Base-by-base conservation (phyloP, 2,888 invertebrate species). In the Gnatocerus cornutus region DNA sequence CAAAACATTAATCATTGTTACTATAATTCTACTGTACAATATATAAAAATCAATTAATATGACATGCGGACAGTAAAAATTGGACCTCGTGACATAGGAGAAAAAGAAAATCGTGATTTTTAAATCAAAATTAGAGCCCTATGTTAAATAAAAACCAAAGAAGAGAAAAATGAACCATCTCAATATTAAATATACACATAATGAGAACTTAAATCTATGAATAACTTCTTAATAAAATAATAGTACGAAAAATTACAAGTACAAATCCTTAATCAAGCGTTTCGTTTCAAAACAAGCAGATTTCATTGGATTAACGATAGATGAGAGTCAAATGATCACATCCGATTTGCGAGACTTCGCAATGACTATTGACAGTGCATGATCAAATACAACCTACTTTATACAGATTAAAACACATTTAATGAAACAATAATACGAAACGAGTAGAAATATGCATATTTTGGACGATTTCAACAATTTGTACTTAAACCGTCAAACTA, bases 401-500 rank as follows among this genome's bases (percentile, higher is more conserved):
- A 71, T 71, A 41, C 66, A 71, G 69, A 71, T 56, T 16, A 48
- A 33, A 45, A 43, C 63, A 69, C 50, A 65, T 69, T 69, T 41
- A 72, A 46, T 63, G 45, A 69, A 56, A 55, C 37, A 69, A 45
- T 64, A 45, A 64, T 37, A 66, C 53, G 58, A 10, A 63, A 63
- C 6, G 45, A 63, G 41, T 39, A 50, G 39, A 67, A 39, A 72
- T 69, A 75, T 72, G 71, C 66, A 73, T 53, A 67, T 69, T 66
- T 66, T 59, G 71, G 62, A 70, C 70, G 71, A 69, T 69, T 67
- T 61, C 46, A 69, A 71, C 67, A 73, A 72, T 76, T 76, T 76
- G 76, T 76, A 76, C 76, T 71, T 74, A 27, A 55, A 53, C n/a
- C 75, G 71, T 80, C 80, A 80, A 81, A 81, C 81, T 80, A 81